Evolutionary conservation across 1,140 invertebrate species (phyloP).

Genomic region (Diorhabda carinulata): DNA sequence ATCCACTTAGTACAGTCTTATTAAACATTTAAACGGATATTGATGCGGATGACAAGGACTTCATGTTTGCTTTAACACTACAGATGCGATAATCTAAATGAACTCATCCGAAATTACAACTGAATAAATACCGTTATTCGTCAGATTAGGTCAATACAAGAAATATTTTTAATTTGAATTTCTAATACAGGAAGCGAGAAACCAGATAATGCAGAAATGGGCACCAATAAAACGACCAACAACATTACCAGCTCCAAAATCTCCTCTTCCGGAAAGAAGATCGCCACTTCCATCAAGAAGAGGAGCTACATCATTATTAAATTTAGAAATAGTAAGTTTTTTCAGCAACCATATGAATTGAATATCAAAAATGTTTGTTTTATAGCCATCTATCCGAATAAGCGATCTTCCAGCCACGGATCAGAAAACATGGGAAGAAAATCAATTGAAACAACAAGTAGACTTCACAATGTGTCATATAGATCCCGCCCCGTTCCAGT

Average conservation of each 20-base stretch:
- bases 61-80: too few species aligned
- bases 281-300: constrained; percentile 12
- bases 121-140: too few species aligned
- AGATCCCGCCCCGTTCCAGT: constrained; percentile 95
- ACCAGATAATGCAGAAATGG: constrained; percentile 17
- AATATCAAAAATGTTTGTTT: too few species aligned
- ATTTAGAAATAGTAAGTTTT: constrained; percentile 12
- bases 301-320: constrained; percentile 9
- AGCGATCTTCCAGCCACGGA: constrained; percentile 84
- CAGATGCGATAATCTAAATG: too few species aligned
- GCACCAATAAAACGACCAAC: constrained; percentile 3
- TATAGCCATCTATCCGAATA: constrained; percentile 17
- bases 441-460: constrained; percentile 77
- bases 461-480: constrained; percentile 87
- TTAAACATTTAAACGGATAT: too few species aligned
- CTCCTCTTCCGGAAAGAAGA: constrained; percentile 19
- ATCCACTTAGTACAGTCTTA: too few species aligned
- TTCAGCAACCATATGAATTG: too few species aligned
- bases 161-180: background rate
- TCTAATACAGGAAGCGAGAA: constrained; percentile 19
- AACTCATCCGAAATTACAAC: too few species aligned
- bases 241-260: constrained; percentile 13
- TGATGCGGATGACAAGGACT: too few species aligned
- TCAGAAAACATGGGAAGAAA: constrained; percentile 85
- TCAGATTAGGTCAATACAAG: too few species aligned